A percentile compares a stretch with the other conserved stretches of the same genome.
phyloP scores from a whole-genome alignment of 2,888 invertebrate species.

The Phortica okadai region DNA sequence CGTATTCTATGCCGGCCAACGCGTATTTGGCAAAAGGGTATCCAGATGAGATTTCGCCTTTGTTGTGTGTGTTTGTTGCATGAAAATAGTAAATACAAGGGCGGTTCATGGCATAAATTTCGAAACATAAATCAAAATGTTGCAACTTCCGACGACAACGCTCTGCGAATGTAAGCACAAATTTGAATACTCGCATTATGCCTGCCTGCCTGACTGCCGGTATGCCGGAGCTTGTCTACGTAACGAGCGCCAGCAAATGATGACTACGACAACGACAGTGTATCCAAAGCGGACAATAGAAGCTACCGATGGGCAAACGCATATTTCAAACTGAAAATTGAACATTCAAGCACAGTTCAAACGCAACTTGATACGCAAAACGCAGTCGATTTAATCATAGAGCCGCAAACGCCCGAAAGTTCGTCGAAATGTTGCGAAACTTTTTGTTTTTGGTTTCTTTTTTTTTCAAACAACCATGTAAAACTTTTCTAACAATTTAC shows the following conservation, averaged over 20 bases:
- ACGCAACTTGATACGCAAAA: neutral
- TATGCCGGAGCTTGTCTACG: neutral
- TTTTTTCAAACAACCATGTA: constrained; percentile 9
- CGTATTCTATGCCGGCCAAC: neutral
- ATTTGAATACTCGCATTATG: constrained; percentile 32
- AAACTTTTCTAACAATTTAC: constrained; percentile 51
- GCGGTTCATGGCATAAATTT: constrained; percentile 66
- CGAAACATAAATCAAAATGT: constrained; percentile 76
- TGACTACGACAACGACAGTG: constrained; percentile 9
- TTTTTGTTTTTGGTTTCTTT: no score
- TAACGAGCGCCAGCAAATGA: neutral
- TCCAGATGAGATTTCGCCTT: neutral
- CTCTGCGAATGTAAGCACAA: neutral
- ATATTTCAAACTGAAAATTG: constrained; percentile 34
- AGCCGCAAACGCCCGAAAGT: neutral
- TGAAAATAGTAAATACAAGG: constrained; percentile 34
- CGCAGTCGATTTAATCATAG: constrained; percentile 34
- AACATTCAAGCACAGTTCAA: neutral
- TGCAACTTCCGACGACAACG: constrained; percentile 74
- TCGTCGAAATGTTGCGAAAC: no score
- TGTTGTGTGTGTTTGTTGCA: neutral
- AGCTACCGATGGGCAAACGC: constrained; percentile 13
- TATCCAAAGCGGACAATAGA: constrained; percentile 20
- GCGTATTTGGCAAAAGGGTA: neutral
- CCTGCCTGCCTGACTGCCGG: neutral